Conservation (phyloP, 2,797 vertebrate species). For the Loriculus beryllinus region DNA sequence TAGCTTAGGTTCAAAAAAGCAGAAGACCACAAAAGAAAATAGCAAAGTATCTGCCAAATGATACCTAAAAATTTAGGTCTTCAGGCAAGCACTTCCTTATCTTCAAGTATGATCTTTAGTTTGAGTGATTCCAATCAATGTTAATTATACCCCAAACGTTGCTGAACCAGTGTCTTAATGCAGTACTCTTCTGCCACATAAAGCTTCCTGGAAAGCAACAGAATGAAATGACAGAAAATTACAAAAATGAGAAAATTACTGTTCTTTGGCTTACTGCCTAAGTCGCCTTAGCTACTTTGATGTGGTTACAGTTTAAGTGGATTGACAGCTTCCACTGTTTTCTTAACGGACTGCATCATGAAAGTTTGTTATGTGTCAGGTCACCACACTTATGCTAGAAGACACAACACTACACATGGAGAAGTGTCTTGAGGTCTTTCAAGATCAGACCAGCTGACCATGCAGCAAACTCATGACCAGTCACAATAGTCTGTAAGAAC, state of each 20-base stretch:
- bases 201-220: background rate
- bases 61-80: background rate
- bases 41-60: background rate
- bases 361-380: background rate
- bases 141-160: background rate
- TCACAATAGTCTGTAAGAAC: background rate
- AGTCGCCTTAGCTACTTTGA: background rate
- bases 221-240: background rate
- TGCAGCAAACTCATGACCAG: background rate
- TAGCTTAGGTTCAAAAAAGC: background rate
- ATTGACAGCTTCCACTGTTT: background rate
- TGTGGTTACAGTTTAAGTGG: background rate
- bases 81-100: background rate
- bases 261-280: background rate
- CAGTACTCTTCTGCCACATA: background rate
- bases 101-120: background rate
- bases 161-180: background rate
- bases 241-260: background rate
- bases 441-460: background rate
- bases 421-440: background rate
- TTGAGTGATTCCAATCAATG: background rate
- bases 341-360: background rate
- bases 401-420: background rate
- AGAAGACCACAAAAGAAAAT: background rate
- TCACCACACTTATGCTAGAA: background rate